These are phyloP conservation scores for Tachysurus vachellii DNA, from an alignment of 2,113 vertebrate species.

Conservation along the genomic window DNA sequence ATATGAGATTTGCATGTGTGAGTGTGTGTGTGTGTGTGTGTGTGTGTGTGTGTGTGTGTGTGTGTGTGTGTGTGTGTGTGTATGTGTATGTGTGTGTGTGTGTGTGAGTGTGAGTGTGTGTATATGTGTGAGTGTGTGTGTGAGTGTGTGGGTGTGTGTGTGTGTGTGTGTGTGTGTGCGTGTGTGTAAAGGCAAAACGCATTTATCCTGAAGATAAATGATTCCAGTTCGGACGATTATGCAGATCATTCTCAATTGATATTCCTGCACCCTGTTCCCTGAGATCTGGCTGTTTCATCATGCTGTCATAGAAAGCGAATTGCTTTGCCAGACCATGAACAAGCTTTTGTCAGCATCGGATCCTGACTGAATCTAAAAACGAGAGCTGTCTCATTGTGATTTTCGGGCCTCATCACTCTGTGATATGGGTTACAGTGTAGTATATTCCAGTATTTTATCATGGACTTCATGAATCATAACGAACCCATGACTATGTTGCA, in stretches of 20 bases:
- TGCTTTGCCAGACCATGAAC: conserved; percentile 42
- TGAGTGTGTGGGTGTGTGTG: background rate
- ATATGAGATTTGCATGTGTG: background rate
- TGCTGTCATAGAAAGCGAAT: conserved; percentile 40
- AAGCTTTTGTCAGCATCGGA: conserved; percentile 28
- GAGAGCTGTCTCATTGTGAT: conserved; percentile 15
- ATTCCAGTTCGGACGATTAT: conserved; percentile 42
- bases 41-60: background rate
- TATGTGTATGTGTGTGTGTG: too few relatives aligned
- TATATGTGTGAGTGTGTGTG: too few relatives aligned
- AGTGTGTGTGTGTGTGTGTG: background rate
- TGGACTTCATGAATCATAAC: background rate
- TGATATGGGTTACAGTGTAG: background rate
- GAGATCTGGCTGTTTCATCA: conserved; percentile 43
- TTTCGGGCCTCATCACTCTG: background rate
- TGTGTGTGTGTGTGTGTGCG: background rate
- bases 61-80: too few relatives aligned
- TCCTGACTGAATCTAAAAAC: conserved; percentile 16
- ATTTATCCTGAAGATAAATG: conserved; percentile 51
- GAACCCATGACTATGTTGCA: background rate
- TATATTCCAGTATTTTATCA: conserved; percentile 32
- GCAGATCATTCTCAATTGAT: conserved; percentile 50
- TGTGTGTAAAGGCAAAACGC: background rate
- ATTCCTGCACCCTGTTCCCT: conserved; percentile 43
- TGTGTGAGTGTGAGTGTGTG: too few relatives aligned